Evolutionary conservation across 2,113 vertebrate genomes (phyloP), one percentile per base, ranked within the genome.

Genomic region (Brachyistius frenatus): DNA sequence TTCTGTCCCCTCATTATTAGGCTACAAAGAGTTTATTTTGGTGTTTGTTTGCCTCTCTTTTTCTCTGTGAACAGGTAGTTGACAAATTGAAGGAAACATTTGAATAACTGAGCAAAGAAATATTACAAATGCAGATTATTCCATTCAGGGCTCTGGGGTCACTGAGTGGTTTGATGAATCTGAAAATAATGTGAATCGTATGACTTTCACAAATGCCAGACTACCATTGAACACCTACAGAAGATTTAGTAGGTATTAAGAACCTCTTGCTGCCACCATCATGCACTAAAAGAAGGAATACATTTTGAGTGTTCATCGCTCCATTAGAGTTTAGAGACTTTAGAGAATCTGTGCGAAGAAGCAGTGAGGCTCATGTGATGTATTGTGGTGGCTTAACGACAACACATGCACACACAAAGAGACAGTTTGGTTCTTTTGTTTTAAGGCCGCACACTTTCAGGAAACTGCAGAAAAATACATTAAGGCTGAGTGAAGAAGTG

Each of bases 1-100:
- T 36, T 57, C 14, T 64, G 5, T 66, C 79, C 15, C n/a, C 13
- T 61, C 44, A 50, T 62, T 66, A 62, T 37, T 44, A 16, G 9
- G 3, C 0, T 64, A 31, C 54, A 14, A 66, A 64, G 13, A 60
- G 54, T 33, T 72, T 44, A n/a, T 61, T 55, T 31, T 11, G 23
- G 7, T 36, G 5, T 62, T 41, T 55, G 6, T 53, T 16, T 66
- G 16, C 16, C 11, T 33, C 46, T 33, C 53, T 58, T 5, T 53
- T 39, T 53, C 13, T 44, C 14, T 47, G 39, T 13, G 31, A 52
- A 50, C 50, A 60, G 4, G 7, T 0, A 5, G 10, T 11, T 13
- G 11, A 70, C 5, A 31, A 57, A 66, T 5, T 32, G 2, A 70
- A 53, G 16, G 36, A 16, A 47, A 66, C 10, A 16, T 0, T 1